phyloP scores from a whole-genome alignment of 2,113 vertebrate genomes.

The Elephas maximus region DNA sequence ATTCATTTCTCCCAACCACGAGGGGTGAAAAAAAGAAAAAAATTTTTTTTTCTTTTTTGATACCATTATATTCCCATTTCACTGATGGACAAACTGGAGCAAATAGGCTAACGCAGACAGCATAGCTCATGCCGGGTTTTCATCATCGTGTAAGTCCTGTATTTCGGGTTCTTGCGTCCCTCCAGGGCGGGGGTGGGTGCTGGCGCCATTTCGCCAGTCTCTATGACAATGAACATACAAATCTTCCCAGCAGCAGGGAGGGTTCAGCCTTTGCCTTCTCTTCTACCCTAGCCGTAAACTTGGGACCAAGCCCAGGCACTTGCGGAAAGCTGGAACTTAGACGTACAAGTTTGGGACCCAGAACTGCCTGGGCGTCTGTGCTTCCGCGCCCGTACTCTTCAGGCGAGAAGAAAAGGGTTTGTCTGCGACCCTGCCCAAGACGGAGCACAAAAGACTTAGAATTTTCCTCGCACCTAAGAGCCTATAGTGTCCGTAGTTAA shows the following conservation, averaged over 20 bases:
- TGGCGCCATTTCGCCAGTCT: neutral
- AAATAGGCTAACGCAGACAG: neutral
- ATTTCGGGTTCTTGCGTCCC: accelerated
- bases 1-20: neutral
- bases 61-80: neutral
- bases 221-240: neutral
- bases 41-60: no score
- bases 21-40: no score
- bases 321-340: neutral
- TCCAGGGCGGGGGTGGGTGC: accelerated
- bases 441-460: neutral
- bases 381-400: neutral
- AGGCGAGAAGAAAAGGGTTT: neutral
- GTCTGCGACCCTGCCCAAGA: neutral
- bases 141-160: no score
- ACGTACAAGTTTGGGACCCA: neutral
- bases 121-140: neutral
- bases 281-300: neutral
- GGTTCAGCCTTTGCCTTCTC: neutral
- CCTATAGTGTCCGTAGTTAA: neutral
- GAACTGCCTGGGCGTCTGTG: no score
- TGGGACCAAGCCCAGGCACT: neutral
- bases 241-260: neutral
- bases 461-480: neutral
- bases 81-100: neutral